Conservation (phyloP, 2,888 invertebrate genomes). For the Drosophila mulleri region DNA sequence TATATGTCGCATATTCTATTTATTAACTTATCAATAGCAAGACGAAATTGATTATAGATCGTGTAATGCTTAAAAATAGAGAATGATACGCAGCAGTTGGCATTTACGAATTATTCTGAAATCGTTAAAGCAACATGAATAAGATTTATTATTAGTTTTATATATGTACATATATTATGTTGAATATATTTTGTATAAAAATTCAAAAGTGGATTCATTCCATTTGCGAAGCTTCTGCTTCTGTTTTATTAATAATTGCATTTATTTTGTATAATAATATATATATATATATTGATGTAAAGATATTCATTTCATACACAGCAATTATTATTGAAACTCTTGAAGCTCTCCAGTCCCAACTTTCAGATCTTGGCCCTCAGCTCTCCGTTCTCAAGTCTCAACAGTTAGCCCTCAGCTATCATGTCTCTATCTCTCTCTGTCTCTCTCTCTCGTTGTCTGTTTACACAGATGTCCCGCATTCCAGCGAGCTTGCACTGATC, state of each 20-base stretch:
- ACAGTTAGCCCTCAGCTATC: background rate
- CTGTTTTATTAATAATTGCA: no score
- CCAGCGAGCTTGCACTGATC: slow-evolving; percentile 22
- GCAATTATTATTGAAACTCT: background rate
- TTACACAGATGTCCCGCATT: slow-evolving; percentile 47
- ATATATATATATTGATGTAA: no score
- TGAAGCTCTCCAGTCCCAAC: background rate
- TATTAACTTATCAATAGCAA: slow-evolving; percentile 1
- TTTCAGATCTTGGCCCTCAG: background rate
- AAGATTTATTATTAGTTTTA: background rate
- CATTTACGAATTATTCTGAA: background rate
- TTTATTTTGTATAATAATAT: no score
- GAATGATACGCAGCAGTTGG: background rate
- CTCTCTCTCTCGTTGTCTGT: slow-evolving; percentile 32
- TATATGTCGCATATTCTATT: background rate
- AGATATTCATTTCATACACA: background rate
- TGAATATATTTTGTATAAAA: no score
- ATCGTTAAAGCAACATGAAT: background rate
- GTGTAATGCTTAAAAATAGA: slow-evolving; percentile 10
- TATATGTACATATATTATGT: no score
- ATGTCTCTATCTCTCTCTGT: slow-evolving; percentile 10
- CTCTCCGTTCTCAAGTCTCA: background rate
- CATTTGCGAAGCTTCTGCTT: no score
- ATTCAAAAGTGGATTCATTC: no score
- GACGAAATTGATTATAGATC: background rate